Evolutionary conservation across 2,888 invertebrate genomes (phyloP), one percentile per base, ranked within the genome.

Genomic region (Meta bourneti): DNA sequence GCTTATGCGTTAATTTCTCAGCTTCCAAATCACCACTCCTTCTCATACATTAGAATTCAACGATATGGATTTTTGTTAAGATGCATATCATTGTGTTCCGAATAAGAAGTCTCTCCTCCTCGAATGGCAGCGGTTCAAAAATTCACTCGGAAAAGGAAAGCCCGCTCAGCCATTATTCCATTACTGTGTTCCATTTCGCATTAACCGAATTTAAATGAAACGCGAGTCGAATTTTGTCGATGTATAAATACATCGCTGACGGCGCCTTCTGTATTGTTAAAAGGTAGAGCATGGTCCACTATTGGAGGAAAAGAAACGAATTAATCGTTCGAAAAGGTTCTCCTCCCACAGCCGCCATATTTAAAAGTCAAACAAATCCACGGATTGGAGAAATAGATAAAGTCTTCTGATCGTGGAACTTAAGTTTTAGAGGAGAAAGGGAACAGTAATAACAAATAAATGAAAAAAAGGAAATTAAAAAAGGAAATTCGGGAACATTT

Each of bases 31-130:
- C 54, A 81, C 72, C 72, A 72, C 49, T 70, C 54, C 20, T 74
- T 48, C 78, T 69, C n/a, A 48, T 74, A 49, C 88, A 81, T 81
- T 87, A 74, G 74, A 75, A 82, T 87, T 61, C 51, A 34, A 61
- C 49, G 82, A 82, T 82, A 89, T 89, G 82, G 89, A 82, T 89
- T 89, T 89, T 75, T 82, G 89, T 81, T 89, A 89, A 89, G 69
- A 89, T 89, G 89, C 82, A 82, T 82, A 89, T 89, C 89, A 82
- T 89, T 86, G 86, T 86, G 79, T 86, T 82, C 70, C 87, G 71
- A 71, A 54, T 84, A 49, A 19, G 11, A 34, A 54, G 52, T 74
- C 61, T 83, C 52, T 52, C n/a, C 61, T n/a, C 52, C 34, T 13
- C n/a, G 52, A 75, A 81, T 81, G 74, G 88, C 75, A 81, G 61